Percentiles rank a stretch among this genome's conserved stretches.
Conservation (phyloP, 2,888 invertebrate genomes). For the Lithophane leautieri region DNA sequence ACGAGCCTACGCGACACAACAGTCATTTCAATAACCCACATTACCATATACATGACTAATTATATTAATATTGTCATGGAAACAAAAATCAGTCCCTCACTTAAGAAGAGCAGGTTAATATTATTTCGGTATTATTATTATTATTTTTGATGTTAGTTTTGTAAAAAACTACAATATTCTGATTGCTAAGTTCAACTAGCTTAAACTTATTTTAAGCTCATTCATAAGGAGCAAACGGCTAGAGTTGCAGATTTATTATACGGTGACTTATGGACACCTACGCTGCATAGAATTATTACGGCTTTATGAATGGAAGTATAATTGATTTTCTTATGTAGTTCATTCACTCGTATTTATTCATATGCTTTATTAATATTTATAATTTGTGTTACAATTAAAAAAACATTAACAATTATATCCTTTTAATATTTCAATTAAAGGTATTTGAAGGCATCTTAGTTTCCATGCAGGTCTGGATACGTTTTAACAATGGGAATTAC, state of each 20-base stretch:
- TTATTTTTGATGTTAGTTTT: not conserved
- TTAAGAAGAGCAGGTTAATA: not conserved
- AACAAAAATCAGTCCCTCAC: constrained; percentile 3
- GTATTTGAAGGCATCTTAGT: not conserved
- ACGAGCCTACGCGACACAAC: constrained; percentile 82
- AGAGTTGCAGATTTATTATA: constrained; percentile 74
- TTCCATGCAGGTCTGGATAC: not conserved
- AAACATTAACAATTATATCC: constrained; percentile 5
- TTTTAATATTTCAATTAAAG: not conserved
- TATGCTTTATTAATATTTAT: constrained; percentile 71
- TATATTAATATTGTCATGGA: constrained; percentile 28
- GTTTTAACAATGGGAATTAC: not conserved
- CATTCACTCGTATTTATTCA: constrained; percentile 78
- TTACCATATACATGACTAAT: constrained; percentile 69
- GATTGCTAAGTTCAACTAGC: not conserved
- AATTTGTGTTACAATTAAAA: constrained; percentile 40
- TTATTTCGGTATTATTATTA: not conserved
- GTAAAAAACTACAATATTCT: not conserved
- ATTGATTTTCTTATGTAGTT: constrained; percentile 81
- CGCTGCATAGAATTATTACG: constrained; percentile 78
- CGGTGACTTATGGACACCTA: constrained; percentile 81
- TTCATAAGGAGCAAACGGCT: constrained; percentile 37
- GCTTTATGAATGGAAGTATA: constrained; percentile 83
- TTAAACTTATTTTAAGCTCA: constrained; percentile 14
- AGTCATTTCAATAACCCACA: constrained; percentile 79